Percentiles rank a stretch among this genome's conserved stretches.
Conservation (phyloP, 2,113 vertebrate genomes). For the Pygoscelis antarcticus region DNA sequence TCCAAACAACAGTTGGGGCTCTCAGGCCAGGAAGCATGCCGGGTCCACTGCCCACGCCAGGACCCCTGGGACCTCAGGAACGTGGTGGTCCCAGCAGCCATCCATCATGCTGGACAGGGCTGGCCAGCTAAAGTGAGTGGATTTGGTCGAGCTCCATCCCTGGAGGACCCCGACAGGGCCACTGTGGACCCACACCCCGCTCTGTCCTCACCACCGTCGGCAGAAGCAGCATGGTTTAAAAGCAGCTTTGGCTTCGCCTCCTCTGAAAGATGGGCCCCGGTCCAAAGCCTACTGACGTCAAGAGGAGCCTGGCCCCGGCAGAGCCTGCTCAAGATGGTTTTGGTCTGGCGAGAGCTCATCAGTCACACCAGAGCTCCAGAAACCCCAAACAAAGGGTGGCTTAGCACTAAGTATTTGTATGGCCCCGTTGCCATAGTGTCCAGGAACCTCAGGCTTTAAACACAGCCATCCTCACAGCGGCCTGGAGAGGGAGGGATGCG, state of each 20-base stretch:
- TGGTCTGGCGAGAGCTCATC: slow-evolving; percentile 45
- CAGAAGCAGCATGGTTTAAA: background rate
- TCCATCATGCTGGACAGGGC: background rate
- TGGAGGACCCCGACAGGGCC: background rate
- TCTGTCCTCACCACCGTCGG: rapidly evolving
- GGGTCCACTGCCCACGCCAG: background rate
- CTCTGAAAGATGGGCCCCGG: background rate
- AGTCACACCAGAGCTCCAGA: slow-evolving; percentile 32
- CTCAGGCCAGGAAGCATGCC: background rate
- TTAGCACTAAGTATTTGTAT: background rate
- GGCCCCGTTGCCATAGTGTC: background rate
- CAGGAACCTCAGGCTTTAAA: background rate
- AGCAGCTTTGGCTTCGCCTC: slow-evolving; percentile 11
- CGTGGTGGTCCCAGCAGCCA: background rate
- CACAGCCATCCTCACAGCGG: background rate
- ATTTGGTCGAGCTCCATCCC: background rate
- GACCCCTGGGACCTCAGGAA: background rate
- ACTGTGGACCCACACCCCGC: rapidly evolving
- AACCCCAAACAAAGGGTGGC: slow-evolving; percentile 16
- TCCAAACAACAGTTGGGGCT: background rate
- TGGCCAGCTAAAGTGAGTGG: background rate
- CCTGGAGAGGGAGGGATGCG: background rate
- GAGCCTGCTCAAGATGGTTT: background rate
- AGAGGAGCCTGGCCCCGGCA: slow-evolving; percentile 5
- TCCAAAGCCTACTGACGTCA: slow-evolving; percentile 54